Conservation (phyloP, 2,888 invertebrate species). For the Brachyopa scutellaris region DNA sequence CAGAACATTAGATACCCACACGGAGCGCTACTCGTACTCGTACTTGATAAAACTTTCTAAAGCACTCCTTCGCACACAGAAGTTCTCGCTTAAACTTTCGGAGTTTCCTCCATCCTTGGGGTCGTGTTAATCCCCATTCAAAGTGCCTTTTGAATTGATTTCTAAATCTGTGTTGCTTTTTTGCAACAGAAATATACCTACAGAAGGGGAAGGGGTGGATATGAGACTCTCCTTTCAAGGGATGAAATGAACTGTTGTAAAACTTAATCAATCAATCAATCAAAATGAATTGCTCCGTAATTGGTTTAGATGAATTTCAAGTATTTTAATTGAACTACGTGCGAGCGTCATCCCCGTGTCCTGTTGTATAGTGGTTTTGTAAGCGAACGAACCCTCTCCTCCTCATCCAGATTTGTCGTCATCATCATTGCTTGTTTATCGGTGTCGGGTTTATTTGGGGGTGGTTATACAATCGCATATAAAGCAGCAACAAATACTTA, state of each 20-base stretch:
- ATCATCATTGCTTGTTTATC: slow-evolving; percentile 34
- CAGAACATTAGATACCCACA: slow-evolving; percentile 62
- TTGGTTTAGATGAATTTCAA: slow-evolving; percentile 64
- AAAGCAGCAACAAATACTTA: slow-evolving; percentile 19
- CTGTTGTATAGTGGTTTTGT: not conserved
- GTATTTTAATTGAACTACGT: slow-evolving; percentile 26
- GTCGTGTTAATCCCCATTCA: slow-evolving; percentile 66
- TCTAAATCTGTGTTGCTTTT: slow-evolving; percentile 50
- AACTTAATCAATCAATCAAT: slow-evolving; percentile 72
- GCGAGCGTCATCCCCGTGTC: slow-evolving; percentile 12
- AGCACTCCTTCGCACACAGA: slow-evolving; percentile 25
- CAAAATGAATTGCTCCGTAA: slow-evolving; percentile 70
- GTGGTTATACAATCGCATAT: slow-evolving; percentile 3
- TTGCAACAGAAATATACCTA: no score
- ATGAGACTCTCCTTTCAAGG: no score
- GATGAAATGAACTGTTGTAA: slow-evolving; percentile 61
- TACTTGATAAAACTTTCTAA: slow-evolving; percentile 38
- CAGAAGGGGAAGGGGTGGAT: slow-evolving; percentile 9
- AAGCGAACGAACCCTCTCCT: not conserved
- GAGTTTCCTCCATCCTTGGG: slow-evolving; percentile 14
- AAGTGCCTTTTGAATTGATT: slow-evolving; percentile 67
- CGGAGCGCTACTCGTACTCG: slow-evolving; percentile 5
- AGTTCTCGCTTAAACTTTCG: slow-evolving; percentile 16
- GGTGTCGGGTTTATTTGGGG: slow-evolving; percentile 15
- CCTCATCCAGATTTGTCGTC: not conserved